These are phyloP conservation scores for Cichladusa arquata DNA, from an alignment of 2,113 vertebrate species.

Conservation along the genomic window DNA sequence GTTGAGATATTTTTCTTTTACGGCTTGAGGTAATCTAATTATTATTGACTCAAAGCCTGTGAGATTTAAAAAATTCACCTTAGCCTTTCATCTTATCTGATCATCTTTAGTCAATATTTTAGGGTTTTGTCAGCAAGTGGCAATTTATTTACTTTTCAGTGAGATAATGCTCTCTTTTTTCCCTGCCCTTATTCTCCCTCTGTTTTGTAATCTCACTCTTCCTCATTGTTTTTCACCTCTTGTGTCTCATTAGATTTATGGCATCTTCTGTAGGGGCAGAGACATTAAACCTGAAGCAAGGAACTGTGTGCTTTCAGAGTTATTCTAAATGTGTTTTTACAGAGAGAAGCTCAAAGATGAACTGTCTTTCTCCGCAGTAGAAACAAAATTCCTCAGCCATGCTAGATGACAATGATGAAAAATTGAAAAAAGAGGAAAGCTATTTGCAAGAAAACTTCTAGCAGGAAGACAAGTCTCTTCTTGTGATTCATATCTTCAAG, in stretches of 20 bases:
- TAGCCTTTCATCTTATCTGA: not conserved
- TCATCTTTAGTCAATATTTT: not conserved
- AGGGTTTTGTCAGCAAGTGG: not conserved
- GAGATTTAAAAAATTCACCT: not conserved
- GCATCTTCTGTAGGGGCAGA: not conserved
- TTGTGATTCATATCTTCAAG: conserved; percentile 8
- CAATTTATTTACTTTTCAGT: not conserved
- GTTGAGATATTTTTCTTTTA: not conserved
- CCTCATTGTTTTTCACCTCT: not conserved
- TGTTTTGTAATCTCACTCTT: not conserved
- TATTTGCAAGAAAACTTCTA: not conserved
- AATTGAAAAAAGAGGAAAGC: not conserved
- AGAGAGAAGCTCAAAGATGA: not conserved
- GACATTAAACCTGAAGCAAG: not conserved
- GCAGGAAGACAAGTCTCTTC: not conserved
- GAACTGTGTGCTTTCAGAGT: not conserved
- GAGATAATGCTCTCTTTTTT: not conserved
- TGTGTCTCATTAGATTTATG: not conserved
- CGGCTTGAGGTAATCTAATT: not conserved
- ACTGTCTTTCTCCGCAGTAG: not conserved
- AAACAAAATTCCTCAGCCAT: not conserved
- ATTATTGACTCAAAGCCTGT: not conserved
- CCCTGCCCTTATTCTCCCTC: too few species aligned
- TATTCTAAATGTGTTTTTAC: not conserved
- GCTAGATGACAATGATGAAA: not conserved